phyloP scores from a whole-genome alignment of 1,140 invertebrate species.

The Lethocerus indicus region DNA sequence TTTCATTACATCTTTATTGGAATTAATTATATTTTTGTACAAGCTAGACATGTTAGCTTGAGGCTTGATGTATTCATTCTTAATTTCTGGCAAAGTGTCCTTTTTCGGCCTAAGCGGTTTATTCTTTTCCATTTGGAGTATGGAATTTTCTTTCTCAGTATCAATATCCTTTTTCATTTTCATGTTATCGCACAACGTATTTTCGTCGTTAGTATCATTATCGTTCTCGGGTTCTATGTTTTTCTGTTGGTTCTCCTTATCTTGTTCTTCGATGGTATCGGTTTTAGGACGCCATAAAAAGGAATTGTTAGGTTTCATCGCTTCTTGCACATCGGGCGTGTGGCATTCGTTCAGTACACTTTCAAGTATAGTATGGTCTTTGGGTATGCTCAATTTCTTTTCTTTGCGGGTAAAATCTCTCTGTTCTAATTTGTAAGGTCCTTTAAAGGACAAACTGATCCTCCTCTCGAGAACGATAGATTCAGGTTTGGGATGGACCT shows the following conservation, averaged over 20 bases:
- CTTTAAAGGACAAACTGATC: not conserved
- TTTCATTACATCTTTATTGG: not conserved
- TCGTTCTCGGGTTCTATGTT: too few species aligned
- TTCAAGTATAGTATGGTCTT: not conserved
- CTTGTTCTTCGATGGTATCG: not conserved
- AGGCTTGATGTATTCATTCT: too few species aligned
- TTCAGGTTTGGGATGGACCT: conserved; percentile 3
- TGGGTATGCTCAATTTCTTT: conserved; percentile 1
- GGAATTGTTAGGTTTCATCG: not conserved
- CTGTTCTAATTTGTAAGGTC: not conserved
- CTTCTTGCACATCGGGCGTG: not conserved
- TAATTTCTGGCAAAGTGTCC: too few species aligned
- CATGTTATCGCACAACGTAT: not conserved
- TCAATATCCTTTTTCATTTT: too few species aligned
- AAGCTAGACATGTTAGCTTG: too few species aligned
- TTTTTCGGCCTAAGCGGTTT: too few species aligned
- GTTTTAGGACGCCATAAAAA: not conserved
- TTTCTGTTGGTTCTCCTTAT: not conserved
- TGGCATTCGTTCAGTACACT: not conserved
- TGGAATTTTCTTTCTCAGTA: too few species aligned
- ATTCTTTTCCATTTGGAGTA: too few species aligned
- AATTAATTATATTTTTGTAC: too few species aligned
- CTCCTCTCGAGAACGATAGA: too few species aligned
- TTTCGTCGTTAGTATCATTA: too few species aligned
- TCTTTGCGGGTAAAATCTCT: not conserved